Conservation (phyloP, 2,797 vertebrate species). For the Intellagama lesueurii region DNA sequence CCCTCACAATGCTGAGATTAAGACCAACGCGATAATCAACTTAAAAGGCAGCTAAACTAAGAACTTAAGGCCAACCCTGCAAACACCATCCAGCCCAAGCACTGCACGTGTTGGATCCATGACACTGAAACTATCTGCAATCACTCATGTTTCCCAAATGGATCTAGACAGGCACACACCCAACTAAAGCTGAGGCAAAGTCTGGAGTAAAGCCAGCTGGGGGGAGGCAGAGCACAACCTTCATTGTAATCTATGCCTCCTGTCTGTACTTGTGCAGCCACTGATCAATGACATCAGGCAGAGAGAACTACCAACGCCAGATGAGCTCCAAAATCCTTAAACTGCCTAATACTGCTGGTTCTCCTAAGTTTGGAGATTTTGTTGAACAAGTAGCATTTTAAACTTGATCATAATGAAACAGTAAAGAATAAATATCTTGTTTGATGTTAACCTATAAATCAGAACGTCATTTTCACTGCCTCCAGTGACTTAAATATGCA, state of each 20-base stretch:
- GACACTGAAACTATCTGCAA: not conserved
- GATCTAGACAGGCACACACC: not conserved
- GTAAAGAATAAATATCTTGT: not conserved
- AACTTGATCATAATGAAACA: not conserved
- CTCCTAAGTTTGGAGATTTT: not conserved
- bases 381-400: not conserved
- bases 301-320: not conserved
- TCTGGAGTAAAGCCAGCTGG: not conserved
- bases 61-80: not conserved
- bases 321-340: not conserved
- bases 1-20: slow-evolving; percentile 20
- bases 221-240: not conserved
- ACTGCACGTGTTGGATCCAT: not conserved
- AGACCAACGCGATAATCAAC: slow-evolving; percentile 13
- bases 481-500: not conserved
- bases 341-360: not conserved
- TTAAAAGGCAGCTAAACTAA: not conserved
- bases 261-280: not conserved
- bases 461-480: not conserved
- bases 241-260: not conserved
- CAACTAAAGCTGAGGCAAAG: not conserved
- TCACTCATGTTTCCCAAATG: not conserved
- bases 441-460: not conserved
- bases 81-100: not conserved
- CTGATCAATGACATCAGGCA: not conserved